phyloP scores from a whole-genome alignment of 2,888 invertebrate species.

The Sipunculus nudus region DNA sequence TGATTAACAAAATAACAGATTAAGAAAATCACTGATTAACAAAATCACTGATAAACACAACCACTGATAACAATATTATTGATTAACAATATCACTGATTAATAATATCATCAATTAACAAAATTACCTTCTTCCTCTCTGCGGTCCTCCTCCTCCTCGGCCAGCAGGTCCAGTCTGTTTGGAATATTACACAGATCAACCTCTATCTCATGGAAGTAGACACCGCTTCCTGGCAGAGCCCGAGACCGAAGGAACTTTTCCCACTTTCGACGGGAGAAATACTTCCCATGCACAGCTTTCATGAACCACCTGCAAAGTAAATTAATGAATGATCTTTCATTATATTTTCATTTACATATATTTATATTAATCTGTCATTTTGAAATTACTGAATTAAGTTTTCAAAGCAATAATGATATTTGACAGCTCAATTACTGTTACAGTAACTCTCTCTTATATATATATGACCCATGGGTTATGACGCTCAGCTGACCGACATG shows the following conservation, averaged over 20 bases:
- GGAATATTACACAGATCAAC: constrained; percentile 62
- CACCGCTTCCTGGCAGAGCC: constrained; percentile 52
- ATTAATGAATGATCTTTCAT: too few relatives aligned
- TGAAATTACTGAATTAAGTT: too few relatives aligned
- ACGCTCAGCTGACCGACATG: too few relatives aligned
- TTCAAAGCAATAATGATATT: too few relatives aligned
- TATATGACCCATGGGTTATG: too few relatives aligned
- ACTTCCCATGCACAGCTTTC: constrained; percentile 57
- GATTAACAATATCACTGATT: background rate
- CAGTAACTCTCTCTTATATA: too few relatives aligned
- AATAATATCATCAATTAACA: constrained; percentile 1
- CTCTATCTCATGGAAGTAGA: constrained; percentile 61
- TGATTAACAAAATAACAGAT: background rate
- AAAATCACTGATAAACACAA: background rate
- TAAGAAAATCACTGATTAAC: background rate
- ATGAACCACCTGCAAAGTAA: constrained; percentile 59
- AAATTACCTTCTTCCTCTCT: constrained; percentile 50
- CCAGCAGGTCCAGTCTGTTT: constrained; percentile 44
- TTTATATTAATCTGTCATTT: background rate
- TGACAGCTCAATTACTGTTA: too few relatives aligned
- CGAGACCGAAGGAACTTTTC: constrained; percentile 52
- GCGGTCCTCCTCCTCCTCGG: constrained; percentile 48
- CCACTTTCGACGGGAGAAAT: constrained; percentile 56
- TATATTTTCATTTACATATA: background rate
- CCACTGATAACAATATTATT: background rate